phyloP scores from a whole-genome alignment of 2,113 vertebrate genomes.

The Telmatochromis sp. region DNA sequence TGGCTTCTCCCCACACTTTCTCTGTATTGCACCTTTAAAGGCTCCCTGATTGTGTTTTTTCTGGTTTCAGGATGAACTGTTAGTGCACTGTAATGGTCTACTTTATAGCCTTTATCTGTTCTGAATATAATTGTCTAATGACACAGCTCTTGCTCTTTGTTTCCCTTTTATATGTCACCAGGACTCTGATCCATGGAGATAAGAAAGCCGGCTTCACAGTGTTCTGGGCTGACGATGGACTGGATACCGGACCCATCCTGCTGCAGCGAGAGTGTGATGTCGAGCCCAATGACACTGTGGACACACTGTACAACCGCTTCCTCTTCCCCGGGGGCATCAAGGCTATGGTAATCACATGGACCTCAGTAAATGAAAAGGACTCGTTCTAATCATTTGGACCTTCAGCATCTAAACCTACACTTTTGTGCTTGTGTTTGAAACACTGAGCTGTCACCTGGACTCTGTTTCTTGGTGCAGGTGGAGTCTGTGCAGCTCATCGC shows the following conservation, averaged over 20 bases:
- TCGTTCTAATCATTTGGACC: not conserved
- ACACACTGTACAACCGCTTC: constrained; percentile 90
- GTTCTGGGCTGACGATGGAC: constrained; percentile 96
- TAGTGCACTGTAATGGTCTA: not conserved
- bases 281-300: constrained; percentile 87
- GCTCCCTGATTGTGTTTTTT: not conserved
- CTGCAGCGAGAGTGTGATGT: constrained; percentile 86
- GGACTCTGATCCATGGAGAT: constrained; percentile 96
- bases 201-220: constrained; percentile 89
- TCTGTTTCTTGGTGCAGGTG: constrained; percentile 67
- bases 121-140: not conserved
- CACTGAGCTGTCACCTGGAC: not conserved
- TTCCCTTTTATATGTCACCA: constrained; percentile 35
- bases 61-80: not conserved
- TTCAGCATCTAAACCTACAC: not conserved
- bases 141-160: not conserved
- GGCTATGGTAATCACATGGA: constrained; percentile 80
- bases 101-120: not conserved
- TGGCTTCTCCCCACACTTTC: not conserved
- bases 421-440: not conserved
- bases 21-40: not conserved
- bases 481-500: constrained; percentile 94
- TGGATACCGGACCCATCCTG: constrained; percentile 94
- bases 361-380: not conserved
- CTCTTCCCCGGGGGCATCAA: constrained; percentile 95